phyloP scores from a whole-genome alignment of 2,113 vertebrate genomes.

The Charadrius vociferus region DNA sequence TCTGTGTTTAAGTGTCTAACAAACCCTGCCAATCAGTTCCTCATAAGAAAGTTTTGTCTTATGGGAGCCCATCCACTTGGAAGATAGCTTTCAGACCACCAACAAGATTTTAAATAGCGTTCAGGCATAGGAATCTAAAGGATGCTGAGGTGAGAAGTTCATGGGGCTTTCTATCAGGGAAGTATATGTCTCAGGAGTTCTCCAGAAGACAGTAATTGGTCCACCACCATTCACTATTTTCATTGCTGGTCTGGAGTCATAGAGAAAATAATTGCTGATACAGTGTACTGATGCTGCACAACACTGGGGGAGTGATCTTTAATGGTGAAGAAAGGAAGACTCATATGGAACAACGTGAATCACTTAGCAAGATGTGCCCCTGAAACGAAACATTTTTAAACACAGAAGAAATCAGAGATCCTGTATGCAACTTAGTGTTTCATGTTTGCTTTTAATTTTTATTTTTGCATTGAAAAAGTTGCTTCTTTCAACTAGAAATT shows the following conservation, averaged over 20 bases:
- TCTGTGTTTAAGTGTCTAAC: not conserved
- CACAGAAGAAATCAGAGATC: not conserved
- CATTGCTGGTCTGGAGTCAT: not conserved
- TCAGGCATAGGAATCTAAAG: not conserved
- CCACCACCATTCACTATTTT: not conserved
- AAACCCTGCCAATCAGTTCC: not conserved
- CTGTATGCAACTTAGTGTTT: not conserved
- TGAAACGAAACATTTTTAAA: not conserved
- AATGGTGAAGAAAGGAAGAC: not conserved
- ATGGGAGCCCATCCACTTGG: not conserved
- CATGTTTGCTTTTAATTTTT: not conserved
- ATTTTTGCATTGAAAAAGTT: not conserved
- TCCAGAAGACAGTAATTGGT: not conserved
- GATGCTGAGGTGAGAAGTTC: not conserved
- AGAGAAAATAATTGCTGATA: not conserved
- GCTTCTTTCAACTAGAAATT: not conserved
- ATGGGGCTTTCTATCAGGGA: not conserved
- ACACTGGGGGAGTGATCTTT: not conserved
- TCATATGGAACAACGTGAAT: not conserved
- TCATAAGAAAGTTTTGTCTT: not conserved
- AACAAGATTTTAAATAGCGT: not conserved
- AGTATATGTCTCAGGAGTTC: not conserved
- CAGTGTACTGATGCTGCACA: not conserved
- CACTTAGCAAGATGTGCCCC: not conserved
- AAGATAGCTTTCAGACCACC: not conserved